Conservation (phyloP, 2,113 vertebrate genomes). For the Serinus canaria region DNA sequence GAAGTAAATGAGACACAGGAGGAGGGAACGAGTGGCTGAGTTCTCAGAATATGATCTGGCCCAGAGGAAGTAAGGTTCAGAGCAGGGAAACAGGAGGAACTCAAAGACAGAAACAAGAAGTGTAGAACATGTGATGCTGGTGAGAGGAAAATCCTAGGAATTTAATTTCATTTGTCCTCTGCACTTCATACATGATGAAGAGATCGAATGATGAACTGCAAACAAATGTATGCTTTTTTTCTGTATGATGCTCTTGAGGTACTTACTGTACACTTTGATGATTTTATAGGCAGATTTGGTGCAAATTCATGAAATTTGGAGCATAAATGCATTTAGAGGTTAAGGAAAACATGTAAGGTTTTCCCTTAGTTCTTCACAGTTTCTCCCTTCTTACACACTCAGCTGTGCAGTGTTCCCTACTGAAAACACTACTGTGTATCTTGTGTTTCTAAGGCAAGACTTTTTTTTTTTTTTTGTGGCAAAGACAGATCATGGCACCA, state of each 20-base stretch:
- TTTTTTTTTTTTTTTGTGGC: not conserved
- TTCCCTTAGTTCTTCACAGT: not conserved
- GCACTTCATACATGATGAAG: not conserved
- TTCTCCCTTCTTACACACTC: not conserved
- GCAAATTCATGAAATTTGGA: not conserved
- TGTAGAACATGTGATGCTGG: rapidly evolving
- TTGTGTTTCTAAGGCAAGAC: not conserved
- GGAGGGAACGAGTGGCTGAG: not conserved
- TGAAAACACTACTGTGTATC: not conserved
- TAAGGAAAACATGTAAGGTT: not conserved
- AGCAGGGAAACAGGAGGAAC: not conserved
- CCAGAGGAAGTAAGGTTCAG: slow-evolving; percentile 24
- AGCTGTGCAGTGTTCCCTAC: not conserved
- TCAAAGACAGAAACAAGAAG: not conserved
- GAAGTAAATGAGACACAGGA: not conserved
- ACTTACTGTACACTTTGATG: not conserved
- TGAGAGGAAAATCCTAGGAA: not conserved
- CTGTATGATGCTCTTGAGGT: not conserved
- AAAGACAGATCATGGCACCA: not conserved
- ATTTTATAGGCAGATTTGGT: not conserved
- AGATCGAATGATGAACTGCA: not conserved
- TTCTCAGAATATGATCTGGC: not conserved
- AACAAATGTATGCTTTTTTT: not conserved
- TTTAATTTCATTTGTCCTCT: not conserved
- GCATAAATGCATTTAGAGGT: not conserved